Evolutionary conservation across 2,113 vertebrate species (phyloP), one percentile per base, ranked within the genome.

Genomic region (Ictidomys tridecemlineatus): DNA sequence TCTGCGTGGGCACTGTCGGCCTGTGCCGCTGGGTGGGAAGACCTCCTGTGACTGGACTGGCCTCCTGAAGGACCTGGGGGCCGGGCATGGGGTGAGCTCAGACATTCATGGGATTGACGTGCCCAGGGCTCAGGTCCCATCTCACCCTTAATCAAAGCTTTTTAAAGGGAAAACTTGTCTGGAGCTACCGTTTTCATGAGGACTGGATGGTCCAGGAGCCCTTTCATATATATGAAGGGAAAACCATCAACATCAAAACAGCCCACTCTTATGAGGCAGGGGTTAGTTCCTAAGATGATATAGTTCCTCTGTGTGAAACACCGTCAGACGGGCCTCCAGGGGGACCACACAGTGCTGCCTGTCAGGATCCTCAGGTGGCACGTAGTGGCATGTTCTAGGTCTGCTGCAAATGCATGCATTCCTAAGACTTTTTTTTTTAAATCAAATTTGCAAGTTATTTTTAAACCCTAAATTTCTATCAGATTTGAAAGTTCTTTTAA

Each of bases 321-420:
- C 58, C 30, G 20, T 24, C 20, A 13, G 2, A n/a, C 14, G n/a
- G 30, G 58, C 58, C 58, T 8, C 22, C 58, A 24, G 24, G 58
- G 58, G 58, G 58, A 26, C 20, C 28, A 30, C 28, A 12, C 4
- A 1, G 22, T 14, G 32, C 4, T 45, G 5, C n/a, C 11, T 16
- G 0, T 2, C 1, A 13, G 5, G 1, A 5, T 11, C 2, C 65
- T 63, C 80, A 48, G 39, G 14, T 17, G 18, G 56, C 48, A 51
- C 48, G 48, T 51, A 13, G 11, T 13, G 12, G 48, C 48, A 51
- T 51, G 48, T 51, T 51, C 17, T 5, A 37, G 34, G 65, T 22
- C 0, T 34, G 16, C 4, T 6, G 8, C 26, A 5, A 24, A 73
- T 3, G 8, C 3, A 18, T 6, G 6, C 7, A 22, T 37, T 39